Conservation (phyloP, 2,888 invertebrate species). For the Leucophora obtusa region DNA sequence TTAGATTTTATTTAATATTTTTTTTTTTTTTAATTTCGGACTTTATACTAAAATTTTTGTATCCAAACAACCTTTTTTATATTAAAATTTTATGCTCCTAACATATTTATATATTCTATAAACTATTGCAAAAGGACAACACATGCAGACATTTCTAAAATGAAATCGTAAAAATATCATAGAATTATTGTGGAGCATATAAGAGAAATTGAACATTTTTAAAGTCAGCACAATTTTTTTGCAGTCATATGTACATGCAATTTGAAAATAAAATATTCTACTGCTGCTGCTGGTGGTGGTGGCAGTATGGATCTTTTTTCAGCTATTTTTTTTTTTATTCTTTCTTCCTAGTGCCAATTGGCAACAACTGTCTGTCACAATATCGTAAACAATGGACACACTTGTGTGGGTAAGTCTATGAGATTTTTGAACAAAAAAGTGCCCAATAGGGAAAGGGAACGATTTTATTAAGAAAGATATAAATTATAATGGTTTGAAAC, state of each 20-base stretch:
- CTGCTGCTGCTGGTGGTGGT: background rate
- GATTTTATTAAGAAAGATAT: too few species aligned
- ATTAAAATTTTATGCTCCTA: background rate
- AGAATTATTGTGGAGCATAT: constrained; percentile 11
- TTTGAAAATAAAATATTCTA: too few species aligned
- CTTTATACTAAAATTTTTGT: background rate
- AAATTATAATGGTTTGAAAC: too few species aligned
- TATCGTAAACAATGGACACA: constrained; percentile 51
- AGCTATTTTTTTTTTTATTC: constrained; percentile 18
- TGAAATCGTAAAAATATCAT: constrained; percentile 51
- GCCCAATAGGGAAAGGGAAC: too few species aligned
- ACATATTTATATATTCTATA: background rate
- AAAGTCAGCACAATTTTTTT: constrained; percentile 47
- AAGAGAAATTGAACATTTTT: constrained; percentile 12
- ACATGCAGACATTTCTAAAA: constrained; percentile 51
- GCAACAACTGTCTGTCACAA: constrained; percentile 55
- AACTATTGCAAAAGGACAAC: constrained; percentile 25
- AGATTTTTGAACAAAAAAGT: background rate
- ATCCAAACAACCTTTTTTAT: background rate
- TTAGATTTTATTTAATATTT: too few species aligned
- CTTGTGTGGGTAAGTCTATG: constrained; percentile 7
- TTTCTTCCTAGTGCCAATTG: constrained; percentile 51
- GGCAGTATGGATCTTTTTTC: background rate
- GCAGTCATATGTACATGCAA: background rate
- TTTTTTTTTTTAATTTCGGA: too few species aligned